Percentiles rank a stretch among this genome's conserved stretches.
Conservation (phyloP, 2,113 vertebrate species). For the Scomber japonicus region DNA sequence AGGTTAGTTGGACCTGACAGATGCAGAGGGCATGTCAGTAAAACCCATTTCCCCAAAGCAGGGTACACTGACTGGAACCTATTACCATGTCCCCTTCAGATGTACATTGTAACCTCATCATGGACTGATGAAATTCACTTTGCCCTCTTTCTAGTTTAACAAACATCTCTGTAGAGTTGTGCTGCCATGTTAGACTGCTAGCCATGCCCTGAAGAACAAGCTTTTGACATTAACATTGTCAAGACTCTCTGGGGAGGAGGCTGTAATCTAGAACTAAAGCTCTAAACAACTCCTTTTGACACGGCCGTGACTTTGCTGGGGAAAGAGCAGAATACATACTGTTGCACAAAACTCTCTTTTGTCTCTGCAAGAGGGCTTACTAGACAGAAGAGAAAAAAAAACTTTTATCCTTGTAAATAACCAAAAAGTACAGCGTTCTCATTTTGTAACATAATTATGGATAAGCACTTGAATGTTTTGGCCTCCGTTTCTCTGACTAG, state of each 20-base stretch:
- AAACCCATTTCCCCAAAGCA: slow-evolving; percentile 51
- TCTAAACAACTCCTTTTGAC: slow-evolving; percentile 63
- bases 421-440: slow-evolving; percentile 20
- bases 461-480: slow-evolving; percentile 37
- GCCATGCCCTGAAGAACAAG: slow-evolving; percentile 73
- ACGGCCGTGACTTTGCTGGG: slow-evolving; percentile 36
- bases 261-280: slow-evolving; percentile 58
- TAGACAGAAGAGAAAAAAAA: slow-evolving; percentile 8
- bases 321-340: slow-evolving; percentile 38
- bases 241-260: slow-evolving; percentile 53
- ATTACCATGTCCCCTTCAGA: slow-evolving; percentile 52
- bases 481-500: slow-evolving; percentile 31
- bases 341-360: slow-evolving; percentile 35
- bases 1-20: slow-evolving; percentile 64
- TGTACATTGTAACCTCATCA: slow-evolving; percentile 66
- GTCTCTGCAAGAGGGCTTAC: not conserved
- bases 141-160: slow-evolving; percentile 64
- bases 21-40: slow-evolving; percentile 58
- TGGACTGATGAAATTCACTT: slow-evolving; percentile 70
- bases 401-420: slow-evolving; percentile 21
- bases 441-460: slow-evolving; percentile 54
- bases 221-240: slow-evolving; percentile 81
- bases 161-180: slow-evolving; percentile 59
- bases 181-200: slow-evolving; percentile 68
- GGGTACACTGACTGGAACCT: slow-evolving; percentile 48